Conservation (phyloP, 2,113 vertebrate species). For the Craseonycteris thonglongyai region DNA sequence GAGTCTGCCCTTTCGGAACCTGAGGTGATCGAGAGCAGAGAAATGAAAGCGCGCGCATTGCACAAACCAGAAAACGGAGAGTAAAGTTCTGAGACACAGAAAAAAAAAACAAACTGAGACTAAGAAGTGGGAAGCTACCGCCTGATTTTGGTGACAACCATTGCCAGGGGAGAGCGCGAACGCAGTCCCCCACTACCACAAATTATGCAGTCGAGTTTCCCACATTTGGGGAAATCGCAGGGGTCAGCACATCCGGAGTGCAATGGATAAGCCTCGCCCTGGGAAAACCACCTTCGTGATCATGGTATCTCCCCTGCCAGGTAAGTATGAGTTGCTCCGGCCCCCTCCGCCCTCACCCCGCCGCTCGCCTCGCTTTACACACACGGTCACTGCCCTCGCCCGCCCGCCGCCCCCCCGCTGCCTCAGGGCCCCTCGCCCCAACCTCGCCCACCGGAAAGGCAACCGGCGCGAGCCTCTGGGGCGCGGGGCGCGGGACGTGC, state of each 20-base stretch:
- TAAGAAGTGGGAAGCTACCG: too few relatives aligned
- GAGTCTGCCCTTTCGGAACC: too few relatives aligned
- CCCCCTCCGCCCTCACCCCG: not conserved
- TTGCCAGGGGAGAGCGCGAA: not conserved
- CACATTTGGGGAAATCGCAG: too few relatives aligned
- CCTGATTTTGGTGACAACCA: too few relatives aligned
- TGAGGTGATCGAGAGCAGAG: too few relatives aligned
- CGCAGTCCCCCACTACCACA: not conserved
- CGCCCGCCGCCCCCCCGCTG: not conserved
- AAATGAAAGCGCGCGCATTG: too few relatives aligned
- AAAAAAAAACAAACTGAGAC: too few relatives aligned
- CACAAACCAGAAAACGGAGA: too few relatives aligned
- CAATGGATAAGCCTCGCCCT: not conserved
- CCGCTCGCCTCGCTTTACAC: not conserved
- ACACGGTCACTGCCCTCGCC: not conserved
- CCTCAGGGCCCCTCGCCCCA: too few relatives aligned
- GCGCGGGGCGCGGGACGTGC: not conserved
- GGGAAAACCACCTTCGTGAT: not conserved
- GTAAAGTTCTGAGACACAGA: too few relatives aligned
- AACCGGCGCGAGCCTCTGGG: accelerated
- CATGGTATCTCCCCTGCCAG: not conserved
- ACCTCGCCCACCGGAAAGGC: too few relatives aligned
- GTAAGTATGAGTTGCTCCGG: not conserved
- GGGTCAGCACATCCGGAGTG: not conserved
- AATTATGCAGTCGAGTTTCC: not conserved